Percentiles rank a stretch among this genome's conserved stretches.
Conservation (phyloP, 2,113 vertebrate species). For the Pangasianodon hypophthalmus region DNA sequence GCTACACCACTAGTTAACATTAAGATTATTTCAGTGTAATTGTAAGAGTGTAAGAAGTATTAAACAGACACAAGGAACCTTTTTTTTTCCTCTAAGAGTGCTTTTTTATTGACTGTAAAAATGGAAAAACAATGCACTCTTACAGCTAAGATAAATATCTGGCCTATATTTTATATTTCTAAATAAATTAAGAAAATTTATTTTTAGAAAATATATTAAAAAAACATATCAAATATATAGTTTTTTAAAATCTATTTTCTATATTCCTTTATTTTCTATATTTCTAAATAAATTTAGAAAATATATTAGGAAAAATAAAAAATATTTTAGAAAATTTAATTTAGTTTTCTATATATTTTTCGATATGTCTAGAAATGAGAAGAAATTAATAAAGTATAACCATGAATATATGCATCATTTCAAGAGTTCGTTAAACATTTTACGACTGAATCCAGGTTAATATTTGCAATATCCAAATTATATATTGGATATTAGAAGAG, state of each 20-base stretch:
- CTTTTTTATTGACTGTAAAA: background rate
- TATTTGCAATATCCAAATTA: conserved; percentile 58
- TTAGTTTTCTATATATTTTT: background rate
- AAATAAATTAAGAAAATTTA: background rate
- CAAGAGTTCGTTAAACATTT: background rate
- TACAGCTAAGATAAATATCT: background rate
- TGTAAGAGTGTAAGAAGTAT: background rate
- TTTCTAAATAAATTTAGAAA: background rate
- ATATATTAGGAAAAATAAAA: background rate
- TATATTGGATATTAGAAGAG: conserved; percentile 30
- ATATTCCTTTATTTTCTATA: no score
- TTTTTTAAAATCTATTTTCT: background rate
- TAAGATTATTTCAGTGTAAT: background rate
- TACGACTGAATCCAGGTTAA: conserved; percentile 54
- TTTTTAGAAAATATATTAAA: background rate
- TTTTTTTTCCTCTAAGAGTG: background rate
- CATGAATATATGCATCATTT: background rate
- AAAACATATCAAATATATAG: background rate
- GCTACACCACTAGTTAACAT: no score
- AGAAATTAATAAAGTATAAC: background rate
- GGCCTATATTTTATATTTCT: no score
- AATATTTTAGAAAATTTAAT: background rate
- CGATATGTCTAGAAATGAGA: background rate
- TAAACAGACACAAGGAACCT: no score
- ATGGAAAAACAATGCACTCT: background rate